Percentiles rank a stretch among this genome's conserved stretches.
Conservation (phyloP, 2,113 vertebrate genomes). For the Proterorhinus semilunaris region DNA sequence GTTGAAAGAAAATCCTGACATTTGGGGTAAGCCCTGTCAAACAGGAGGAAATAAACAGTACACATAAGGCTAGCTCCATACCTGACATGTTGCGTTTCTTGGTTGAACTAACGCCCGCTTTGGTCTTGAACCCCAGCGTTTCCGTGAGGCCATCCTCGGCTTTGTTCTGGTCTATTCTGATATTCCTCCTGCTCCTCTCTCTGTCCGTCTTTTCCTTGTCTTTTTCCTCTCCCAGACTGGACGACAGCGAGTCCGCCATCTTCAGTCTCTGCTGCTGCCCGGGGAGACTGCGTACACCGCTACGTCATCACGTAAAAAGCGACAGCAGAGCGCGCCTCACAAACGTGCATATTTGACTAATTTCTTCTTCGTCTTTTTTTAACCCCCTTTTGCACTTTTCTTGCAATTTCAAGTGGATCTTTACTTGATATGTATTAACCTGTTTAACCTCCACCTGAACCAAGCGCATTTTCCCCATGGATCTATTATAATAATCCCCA, state of each 20-base stretch:
- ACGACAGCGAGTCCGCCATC: slow-evolving; percentile 80
- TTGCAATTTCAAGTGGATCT: too few species aligned
- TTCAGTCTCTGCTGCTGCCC: slow-evolving; percentile 64
- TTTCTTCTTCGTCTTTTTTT: too few species aligned
- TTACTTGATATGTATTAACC: too few species aligned
- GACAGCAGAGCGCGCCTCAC: slow-evolving; percentile 21
- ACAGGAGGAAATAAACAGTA: slow-evolving; percentile 1
- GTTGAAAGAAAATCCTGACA: background rate
- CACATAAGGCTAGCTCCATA: slow-evolving; percentile 55
- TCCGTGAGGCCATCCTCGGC: slow-evolving; percentile 64
- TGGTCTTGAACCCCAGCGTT: slow-evolving; percentile 71
- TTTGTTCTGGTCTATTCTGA: slow-evolving; percentile 31
- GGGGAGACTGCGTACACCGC: slow-evolving; percentile 49
- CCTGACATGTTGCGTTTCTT: slow-evolving; percentile 77
- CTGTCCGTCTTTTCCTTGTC: slow-evolving; percentile 74
- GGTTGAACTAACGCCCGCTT: slow-evolving; percentile 56
- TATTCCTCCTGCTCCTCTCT: slow-evolving; percentile 43
- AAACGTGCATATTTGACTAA: too few species aligned
- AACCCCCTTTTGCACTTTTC: too few species aligned
- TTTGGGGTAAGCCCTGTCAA: slow-evolving; percentile 16
- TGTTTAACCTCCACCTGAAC: too few species aligned
- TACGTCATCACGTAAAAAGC: slow-evolving; percentile 52
- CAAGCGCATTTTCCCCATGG: too few species aligned
- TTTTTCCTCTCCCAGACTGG: slow-evolving; percentile 74
- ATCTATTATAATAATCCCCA: too few species aligned